These are phyloP conservation scores for Ceratosolen solmsi DNA, from an alignment of 1,140 invertebrate species.

Conservation along the genomic window DNA sequence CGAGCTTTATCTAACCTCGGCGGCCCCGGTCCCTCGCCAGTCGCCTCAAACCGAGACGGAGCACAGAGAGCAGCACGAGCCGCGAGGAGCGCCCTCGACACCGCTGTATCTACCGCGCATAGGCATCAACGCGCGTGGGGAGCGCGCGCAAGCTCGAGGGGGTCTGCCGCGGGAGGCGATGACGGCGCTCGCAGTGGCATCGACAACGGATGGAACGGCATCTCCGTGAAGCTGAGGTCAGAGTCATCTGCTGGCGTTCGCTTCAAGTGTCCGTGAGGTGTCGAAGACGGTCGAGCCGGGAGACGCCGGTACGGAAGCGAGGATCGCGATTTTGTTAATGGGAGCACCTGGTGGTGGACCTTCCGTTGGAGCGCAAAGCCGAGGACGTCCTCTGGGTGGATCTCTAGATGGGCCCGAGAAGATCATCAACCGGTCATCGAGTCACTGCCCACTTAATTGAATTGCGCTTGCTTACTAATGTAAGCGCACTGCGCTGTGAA, in stretches of 20 bases:
- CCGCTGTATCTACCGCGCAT: background rate
- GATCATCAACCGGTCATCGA: too few species aligned
- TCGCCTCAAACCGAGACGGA: background rate
- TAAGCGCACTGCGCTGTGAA: too few species aligned
- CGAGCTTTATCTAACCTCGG: background rate
- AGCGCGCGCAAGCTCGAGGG: background rate
- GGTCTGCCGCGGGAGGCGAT: background rate
- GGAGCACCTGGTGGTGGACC: too few species aligned
- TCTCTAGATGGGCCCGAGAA: too few species aligned
- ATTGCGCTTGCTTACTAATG: too few species aligned
- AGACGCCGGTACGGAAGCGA: background rate
- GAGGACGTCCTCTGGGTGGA: too few species aligned
- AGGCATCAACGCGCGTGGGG: background rate
- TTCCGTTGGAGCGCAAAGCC: too few species aligned
- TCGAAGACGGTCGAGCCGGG: background rate
- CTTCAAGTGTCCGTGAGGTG: background rate
- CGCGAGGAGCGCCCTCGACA: background rate
- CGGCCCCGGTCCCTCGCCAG: background rate
- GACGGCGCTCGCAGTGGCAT: background rate
- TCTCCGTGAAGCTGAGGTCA: background rate
- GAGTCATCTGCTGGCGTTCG: background rate
- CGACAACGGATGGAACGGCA: too few species aligned
- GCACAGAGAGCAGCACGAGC: conserved; percentile 12
- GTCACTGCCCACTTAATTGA: too few species aligned
- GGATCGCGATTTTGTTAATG: too few species aligned